Base-by-base conservation (phyloP, 2,888 invertebrate genomes). In the Opisthograptis luteolata region DNA sequence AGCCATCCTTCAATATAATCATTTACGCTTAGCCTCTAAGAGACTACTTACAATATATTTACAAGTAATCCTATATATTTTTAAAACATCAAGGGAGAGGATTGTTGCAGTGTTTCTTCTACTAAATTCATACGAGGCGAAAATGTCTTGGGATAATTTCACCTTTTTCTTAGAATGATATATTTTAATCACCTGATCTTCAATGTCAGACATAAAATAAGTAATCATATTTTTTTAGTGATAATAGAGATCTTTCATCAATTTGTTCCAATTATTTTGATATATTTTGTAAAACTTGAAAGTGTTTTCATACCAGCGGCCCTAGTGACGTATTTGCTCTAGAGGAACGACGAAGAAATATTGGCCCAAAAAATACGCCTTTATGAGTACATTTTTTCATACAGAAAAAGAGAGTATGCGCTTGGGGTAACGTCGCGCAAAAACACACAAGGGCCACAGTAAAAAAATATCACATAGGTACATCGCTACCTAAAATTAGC, bases 21-120 rank as follows among this genome's bases (percentile, higher is more conserved):
- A 51, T 58, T 60, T 64, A 59, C 57, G 55, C 73, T 60, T 79
- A 87, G 88, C 88, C 88, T 88, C 88, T 84, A 84, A 63, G 87
- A 88, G 88, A 84, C 74, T 49, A 4, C 50, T 76, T 81, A 81
- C 69, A 41, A 22, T 65, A 79, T 80, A 79, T 79, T 70, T 80
- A 79, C 79, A 79, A 41, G 54, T 60, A 57, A 64, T 62, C 58
- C 59, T 70, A 69, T 1, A 20, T 7, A 54, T 47, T 63, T 60
- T 57, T 60, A 10, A 59, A 57, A 64, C 57, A 63, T 68, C 63
- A 64, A 69, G 71, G 66, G 61, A 55, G 62, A 63, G 59, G 64
- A 31, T 5, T 25, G 25, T 7, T 8, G 51, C 55, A 49, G 58
- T 59, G 34, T 28, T 27, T 22, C 30, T 32, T 25, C 27, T 25